Percentiles rank a stretch among this genome's conserved stretches.
phyloP scores from a whole-genome alignment of 2,113 vertebrate species.

The Ceratotherium simum region DNA sequence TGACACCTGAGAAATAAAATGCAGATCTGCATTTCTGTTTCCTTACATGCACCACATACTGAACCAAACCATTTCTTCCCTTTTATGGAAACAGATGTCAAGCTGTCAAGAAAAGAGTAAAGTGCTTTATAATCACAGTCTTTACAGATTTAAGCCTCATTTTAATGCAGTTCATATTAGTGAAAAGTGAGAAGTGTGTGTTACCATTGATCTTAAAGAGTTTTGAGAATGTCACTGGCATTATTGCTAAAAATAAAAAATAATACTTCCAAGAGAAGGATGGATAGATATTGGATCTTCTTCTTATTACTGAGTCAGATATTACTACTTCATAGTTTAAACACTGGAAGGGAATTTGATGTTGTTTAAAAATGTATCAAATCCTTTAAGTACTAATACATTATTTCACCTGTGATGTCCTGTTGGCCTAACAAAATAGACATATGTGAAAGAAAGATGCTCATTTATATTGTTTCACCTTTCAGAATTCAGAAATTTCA shows the following conservation, averaged over 20 bases:
- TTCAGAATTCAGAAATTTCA: background rate
- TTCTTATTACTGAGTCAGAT: background rate
- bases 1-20: constrained; percentile 39
- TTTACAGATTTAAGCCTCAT: constrained; percentile 51
- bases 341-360: background rate
- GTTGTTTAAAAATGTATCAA: background rate
- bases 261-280: background rate
- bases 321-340: background rate
- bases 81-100: constrained; percentile 69
- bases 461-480: background rate
- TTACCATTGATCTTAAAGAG: background rate
- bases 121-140: constrained; percentile 52
- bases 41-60: constrained; percentile 6
- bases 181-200: background rate
- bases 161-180: constrained; percentile 49
- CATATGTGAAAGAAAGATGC: background rate
- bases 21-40: constrained; percentile 14
- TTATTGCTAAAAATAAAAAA: constrained; percentile 43
- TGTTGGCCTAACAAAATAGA: background rate
- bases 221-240: background rate
- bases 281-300: background rate
- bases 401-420: background rate
- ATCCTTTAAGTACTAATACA: background rate
- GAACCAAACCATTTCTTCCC: constrained; percentile 18
- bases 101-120: constrained; percentile 60